These are phyloP conservation scores for Melipona beecheii DNA, from an alignment of 2,888 invertebrate genomes.

Conservation along the genomic window DNA sequence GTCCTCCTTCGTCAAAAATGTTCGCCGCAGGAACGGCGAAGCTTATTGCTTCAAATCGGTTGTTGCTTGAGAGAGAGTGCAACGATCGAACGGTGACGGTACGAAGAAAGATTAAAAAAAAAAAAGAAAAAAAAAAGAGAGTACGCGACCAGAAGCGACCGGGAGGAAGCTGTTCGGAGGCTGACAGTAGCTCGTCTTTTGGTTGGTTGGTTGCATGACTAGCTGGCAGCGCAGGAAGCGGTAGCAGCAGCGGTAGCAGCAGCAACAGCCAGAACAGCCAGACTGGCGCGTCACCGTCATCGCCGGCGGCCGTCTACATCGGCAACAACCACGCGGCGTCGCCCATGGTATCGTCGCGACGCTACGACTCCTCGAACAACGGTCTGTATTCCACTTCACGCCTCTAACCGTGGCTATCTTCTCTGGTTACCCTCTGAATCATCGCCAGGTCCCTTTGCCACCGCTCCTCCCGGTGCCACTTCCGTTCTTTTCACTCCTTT, in stretches of 20 bases:
- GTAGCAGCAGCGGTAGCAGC: conserved; percentile 80
- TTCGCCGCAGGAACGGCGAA: too few relatives aligned
- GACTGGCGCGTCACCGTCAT: conserved; percentile 74
- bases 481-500: neutral
- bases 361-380: conserved; percentile 79
- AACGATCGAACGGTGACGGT: conserved; percentile 15
- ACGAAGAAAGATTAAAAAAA: conserved; percentile 1
- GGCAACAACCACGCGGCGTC: conserved; percentile 68
- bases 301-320: conserved; percentile 71
- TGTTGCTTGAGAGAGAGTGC: conserved; percentile 26
- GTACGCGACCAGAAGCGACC: conserved; percentile 39
- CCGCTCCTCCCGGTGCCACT: neutral
- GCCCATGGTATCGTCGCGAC: conserved; percentile 68
- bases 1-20: too few relatives aligned
- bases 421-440: neutral
- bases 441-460: neutral
- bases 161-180: conserved; percentile 57
- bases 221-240: conserved; percentile 76
- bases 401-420: conserved; percentile 18
- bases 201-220: conserved; percentile 83
- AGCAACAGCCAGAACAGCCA: conserved; percentile 83
- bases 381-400: conserved; percentile 78
- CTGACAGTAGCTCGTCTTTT: conserved; percentile 76
- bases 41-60: neutral
- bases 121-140: too few relatives aligned